Base-by-base conservation (phyloP, 2,888 invertebrate genomes). In the Resseliella maxima region DNA sequence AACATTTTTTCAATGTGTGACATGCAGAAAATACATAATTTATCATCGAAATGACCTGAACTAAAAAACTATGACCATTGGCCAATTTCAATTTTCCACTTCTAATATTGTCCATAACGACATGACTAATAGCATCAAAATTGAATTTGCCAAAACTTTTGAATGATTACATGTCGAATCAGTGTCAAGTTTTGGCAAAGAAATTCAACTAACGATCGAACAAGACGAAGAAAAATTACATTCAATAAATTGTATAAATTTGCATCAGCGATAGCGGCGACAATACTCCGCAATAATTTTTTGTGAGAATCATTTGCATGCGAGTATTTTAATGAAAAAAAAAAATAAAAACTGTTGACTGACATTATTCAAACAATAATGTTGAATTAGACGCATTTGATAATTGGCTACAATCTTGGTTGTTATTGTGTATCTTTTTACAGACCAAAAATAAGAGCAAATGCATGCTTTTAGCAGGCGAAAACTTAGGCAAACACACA, bases 361-460 rank as follows among this genome's bases (percentile, higher is more conserved):
- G 59, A n/a, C 24, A 27, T 59, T 59, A 5, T 50, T 50, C 21
- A 50, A 24, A n/a, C 59, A 59, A 24, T 59, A 24, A 24, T 59
- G 59, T 59, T 72, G 72, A 72, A 72, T 72, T 72, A 72, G 35
- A 35, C 31, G 31, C 72, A 72, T 72, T 72, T 31, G 72, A 31
- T 72, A 72, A 72, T 72, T 72, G 72, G 72, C 31, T 72, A 31
- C 27, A 72, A 72, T 72, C 72, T 31, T 12, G 6, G 3, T 5
- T 15, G 31, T 72, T 8, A 15, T 31, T 72, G 72, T n/a, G n/a
- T 59, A 24, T 50, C 18, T 41, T 50, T 50, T 8, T 50, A 50
- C 15, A 50, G 2, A 10, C 41, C 18, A n/a, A 18, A 24, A 59
- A 59, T 59, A 12, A 72, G 15, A 35, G 18, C 31, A 27, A 6